These are phyloP conservation scores for Drosophila crucigera DNA, from an alignment of 2,888 invertebrate genomes.

Conservation along the genomic window DNA sequence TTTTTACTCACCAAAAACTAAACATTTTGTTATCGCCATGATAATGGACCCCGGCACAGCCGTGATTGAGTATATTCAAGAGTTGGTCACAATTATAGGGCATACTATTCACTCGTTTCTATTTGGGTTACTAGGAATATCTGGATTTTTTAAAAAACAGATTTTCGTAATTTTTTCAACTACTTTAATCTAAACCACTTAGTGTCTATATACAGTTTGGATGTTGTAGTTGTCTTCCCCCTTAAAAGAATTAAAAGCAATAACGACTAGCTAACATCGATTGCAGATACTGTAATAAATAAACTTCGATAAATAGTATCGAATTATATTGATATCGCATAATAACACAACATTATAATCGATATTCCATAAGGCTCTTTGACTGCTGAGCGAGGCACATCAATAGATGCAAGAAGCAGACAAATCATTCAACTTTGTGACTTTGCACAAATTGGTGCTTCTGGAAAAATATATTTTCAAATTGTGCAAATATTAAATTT, in stretches of 20 bases:
- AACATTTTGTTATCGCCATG: slow-evolving; percentile 77
- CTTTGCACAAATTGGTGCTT: not conserved
- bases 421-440: not conserved
- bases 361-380: not conserved
- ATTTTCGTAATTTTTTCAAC: not conserved
- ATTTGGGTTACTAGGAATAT: not conserved
- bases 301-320: not conserved
- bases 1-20: slow-evolving; percentile 73
- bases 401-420: not conserved
- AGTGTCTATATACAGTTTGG: not conserved
- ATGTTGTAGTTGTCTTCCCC: not conserved
- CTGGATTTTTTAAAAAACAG: not conserved
- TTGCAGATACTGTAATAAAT: not conserved
- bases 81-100: not conserved
- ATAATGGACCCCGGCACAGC: slow-evolving; percentile 67
- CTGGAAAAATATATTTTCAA: not conserved
- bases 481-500: not conserved
- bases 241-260: not conserved
- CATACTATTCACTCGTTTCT: not conserved
- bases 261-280: not conserved
- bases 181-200: not conserved
- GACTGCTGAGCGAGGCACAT: not conserved
- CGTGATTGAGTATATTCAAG: slow-evolving; percentile 40
- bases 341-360: not conserved
- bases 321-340: not conserved